Evolutionary conservation across 2,888 invertebrate genomes (phyloP).

Genomic region (Lasioglossum lativentre): DNA sequence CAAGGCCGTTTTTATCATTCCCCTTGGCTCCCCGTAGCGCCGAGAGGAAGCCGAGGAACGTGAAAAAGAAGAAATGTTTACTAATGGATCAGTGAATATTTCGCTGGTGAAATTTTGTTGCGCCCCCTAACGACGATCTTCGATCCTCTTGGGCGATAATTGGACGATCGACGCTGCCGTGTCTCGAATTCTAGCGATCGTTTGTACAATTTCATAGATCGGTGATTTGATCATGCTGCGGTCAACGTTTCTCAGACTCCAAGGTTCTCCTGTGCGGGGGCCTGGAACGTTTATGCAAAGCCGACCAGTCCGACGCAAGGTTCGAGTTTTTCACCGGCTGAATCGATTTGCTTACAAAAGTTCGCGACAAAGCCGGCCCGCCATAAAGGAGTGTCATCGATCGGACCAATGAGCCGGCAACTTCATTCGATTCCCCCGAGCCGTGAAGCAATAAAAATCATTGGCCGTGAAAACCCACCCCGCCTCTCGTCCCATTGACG

Average conservation of each 20-base stretch:
- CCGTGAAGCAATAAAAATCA: constrained; percentile 53
- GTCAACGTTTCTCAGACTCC: neutral
- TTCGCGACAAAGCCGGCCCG: constrained; percentile 32
- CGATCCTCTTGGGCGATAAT: neutral
- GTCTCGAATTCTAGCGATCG: neutral
- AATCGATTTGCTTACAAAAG: constrained; percentile 42
- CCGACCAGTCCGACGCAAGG: neutral
- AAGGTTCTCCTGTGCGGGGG: neutral
- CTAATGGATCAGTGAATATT: constrained; percentile 15
- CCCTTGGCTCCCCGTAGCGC: neutral
- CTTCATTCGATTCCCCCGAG: constrained; percentile 45
- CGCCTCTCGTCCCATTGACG: constrained; percentile 21
- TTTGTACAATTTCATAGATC: neutral
- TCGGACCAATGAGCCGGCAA: constrained; percentile 45
- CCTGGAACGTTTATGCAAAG: constrained; percentile 1
- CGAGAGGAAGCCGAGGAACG: neutral
- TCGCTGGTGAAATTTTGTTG: neutral
- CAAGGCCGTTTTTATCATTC: constrained; percentile 24
- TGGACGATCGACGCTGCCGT: neutral
- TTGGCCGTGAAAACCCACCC: constrained; percentile 42
- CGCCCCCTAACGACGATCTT: neutral
- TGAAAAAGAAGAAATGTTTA: constrained; percentile 19
- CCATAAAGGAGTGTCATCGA: constrained; percentile 33
- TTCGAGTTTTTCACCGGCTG: neutral
- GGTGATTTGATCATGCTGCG: neutral